Evolutionary conservation across 1,140 invertebrate genomes (phyloP).

Genomic region (Scylla paramamosain): DNA sequence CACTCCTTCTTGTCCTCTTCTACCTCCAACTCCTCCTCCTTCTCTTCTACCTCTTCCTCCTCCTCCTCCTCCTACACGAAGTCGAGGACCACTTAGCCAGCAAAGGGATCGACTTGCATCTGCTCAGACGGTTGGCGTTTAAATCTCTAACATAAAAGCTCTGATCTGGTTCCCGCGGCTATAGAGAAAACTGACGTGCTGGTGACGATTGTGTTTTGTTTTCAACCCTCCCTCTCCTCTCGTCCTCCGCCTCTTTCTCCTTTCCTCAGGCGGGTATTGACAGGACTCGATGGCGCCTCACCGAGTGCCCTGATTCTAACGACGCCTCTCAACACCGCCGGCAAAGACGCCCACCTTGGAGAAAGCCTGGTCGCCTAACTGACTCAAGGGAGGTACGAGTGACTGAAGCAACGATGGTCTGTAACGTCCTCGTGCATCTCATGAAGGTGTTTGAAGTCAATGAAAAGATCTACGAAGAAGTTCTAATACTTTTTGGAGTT

Average conservation of each 20-base stretch:
- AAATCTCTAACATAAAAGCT: constrained; percentile 38
- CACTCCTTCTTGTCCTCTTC: not conserved
- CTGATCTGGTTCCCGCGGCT: constrained; percentile 31
- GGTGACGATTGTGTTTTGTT: constrained; percentile 60
- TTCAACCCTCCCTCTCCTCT: not conserved
- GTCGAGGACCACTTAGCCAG: not conserved
- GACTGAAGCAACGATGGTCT: too few species aligned
- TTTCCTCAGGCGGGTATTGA: constrained; percentile 35
- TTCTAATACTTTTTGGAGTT: too few species aligned
- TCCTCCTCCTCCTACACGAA: not conserved
- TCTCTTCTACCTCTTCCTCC: not conserved
- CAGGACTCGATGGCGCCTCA: constrained; percentile 28
- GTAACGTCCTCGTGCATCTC: too few species aligned
- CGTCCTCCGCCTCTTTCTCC: not conserved
- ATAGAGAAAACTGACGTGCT: constrained; percentile 50
- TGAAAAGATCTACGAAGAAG: too few species aligned
- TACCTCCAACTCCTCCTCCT: not conserved
- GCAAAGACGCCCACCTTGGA: not conserved
- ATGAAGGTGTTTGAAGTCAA: too few species aligned
- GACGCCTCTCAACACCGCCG: not conserved
- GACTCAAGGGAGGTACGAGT: not conserved
- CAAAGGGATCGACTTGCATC: constrained; percentile 44
- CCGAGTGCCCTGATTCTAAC: not conserved
- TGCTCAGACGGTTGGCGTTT: constrained; percentile 61
- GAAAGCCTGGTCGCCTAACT: not conserved